Conservation (phyloP, 2,888 invertebrate species). For the Agrochola lota region DNA sequence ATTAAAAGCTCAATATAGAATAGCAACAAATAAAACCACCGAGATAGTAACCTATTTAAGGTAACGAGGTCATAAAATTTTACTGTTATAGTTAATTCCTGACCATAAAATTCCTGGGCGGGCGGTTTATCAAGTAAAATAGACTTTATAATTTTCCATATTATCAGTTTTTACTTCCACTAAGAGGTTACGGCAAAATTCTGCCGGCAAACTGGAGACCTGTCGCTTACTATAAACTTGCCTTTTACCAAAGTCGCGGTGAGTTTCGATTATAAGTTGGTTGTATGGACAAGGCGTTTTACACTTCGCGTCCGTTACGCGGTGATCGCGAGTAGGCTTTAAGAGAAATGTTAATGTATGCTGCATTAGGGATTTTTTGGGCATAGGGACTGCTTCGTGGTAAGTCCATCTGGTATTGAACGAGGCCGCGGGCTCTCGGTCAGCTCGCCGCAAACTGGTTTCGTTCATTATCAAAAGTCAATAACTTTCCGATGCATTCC, state of each 20-base stretch:
- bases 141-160: conserved; percentile 70
- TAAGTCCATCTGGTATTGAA: conserved; percentile 85
- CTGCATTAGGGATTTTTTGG: conserved; percentile 65
- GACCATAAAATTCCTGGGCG: conserved; percentile 40
- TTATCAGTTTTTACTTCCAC: conserved; percentile 72
- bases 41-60: conserved; percentile 33
- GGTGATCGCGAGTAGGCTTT: conserved; percentile 27
- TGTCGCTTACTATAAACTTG: conserved; percentile 80
- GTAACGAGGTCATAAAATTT: conserved; percentile 66
- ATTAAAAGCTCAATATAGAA: conserved; percentile 22
- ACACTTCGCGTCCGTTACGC: conserved; percentile 74
- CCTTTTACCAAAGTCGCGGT: conserved; percentile 69
- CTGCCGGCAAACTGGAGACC: conserved; percentile 73
- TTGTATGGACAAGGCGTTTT: conserved; percentile 62
- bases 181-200: conserved; percentile 71
- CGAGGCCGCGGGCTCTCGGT: conserved; percentile 88
- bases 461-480: conserved; percentile 90
- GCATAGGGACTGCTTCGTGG: conserved; percentile 68
- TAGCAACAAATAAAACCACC: conserved; percentile 25
- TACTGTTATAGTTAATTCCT: conserved; percentile 64
- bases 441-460: conserved; percentile 88
- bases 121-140: conserved; percentile 57
- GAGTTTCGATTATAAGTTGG: conserved; percentile 58
- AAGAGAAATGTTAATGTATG: conserved; percentile 78
- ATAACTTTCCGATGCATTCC: conserved; percentile 90